Percentiles rank a stretch among this genome's conserved stretches.
Conservation (phyloP, 2,113 vertebrate species). For the Brachionichthys hirsutus region DNA sequence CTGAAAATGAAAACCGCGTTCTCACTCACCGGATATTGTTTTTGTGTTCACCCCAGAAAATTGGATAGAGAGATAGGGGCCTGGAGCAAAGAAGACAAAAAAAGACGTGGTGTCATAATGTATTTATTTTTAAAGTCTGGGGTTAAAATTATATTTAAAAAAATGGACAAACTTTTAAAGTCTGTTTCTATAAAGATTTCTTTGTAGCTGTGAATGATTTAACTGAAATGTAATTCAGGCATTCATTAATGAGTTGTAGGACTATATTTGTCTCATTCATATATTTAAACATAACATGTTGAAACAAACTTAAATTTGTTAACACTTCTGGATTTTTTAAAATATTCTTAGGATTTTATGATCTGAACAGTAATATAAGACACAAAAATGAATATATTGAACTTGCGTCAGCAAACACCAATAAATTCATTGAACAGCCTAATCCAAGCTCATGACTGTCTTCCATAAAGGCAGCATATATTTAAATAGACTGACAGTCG, state of each 20-base stretch:
- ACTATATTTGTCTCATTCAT: too few species aligned
- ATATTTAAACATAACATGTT: too few species aligned
- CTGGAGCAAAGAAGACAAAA: too few species aligned
- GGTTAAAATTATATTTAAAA: neutral
- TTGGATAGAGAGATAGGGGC: too few species aligned
- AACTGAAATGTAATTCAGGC: neutral
- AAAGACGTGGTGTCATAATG: too few species aligned
- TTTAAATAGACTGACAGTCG: constrained; percentile 16
- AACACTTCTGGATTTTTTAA: too few species aligned
- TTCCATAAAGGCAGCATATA: constrained; percentile 8
- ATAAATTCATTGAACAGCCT: constrained; percentile 14
- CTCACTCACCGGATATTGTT: too few species aligned
- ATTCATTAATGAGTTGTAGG: neutral
- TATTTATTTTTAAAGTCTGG: too few species aligned
- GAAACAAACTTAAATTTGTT: neutral
- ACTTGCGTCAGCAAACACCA: neutral
- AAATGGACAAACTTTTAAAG: neutral
- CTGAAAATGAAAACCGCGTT: too few species aligned
- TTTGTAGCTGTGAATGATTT: neutral
- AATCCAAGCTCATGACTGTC: constrained; percentile 9
- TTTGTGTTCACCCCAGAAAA: too few species aligned
- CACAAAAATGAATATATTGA: neutral
- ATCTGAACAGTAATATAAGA: neutral
- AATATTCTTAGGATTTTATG: neutral
- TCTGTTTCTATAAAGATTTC: neutral